Evolutionary conservation across 2,113 vertebrate genomes (phyloP).

Genomic region (Gambusia holbrooki): DNA sequence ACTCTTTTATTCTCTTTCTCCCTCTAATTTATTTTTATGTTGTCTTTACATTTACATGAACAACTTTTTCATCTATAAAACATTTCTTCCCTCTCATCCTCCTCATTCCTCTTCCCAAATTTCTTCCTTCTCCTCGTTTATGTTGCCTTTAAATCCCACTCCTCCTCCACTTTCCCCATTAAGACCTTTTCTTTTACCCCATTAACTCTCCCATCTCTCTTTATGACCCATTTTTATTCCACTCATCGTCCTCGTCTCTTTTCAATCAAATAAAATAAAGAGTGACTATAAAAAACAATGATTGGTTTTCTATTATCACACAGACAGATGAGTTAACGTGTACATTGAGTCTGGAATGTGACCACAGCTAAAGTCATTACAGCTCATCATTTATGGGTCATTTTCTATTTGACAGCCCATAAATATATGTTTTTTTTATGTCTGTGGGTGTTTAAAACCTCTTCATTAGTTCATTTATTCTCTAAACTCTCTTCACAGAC

Average conservation of each 20-base stretch:
- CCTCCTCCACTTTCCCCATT: background rate
- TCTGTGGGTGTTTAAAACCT: background rate
- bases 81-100: background rate
- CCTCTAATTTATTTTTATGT: background rate
- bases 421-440: background rate
- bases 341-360: background rate
- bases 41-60: background rate
- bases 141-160: background rate
- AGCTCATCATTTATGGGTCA: slow-evolving; percentile 3
- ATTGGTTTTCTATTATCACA: no score
- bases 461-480: background rate
- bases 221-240: background rate
- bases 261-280: no score
- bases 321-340: no score
- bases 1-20: background rate
- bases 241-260: background rate
- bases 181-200: background rate
- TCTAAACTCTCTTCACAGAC: slow-evolving; percentile 9
- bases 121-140: background rate
- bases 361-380: slow-evolving; percentile 2
- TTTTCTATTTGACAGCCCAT: background rate
- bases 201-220: background rate
- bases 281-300: no score
- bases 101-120: background rate
- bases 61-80: background rate